Evolutionary conservation across 2,797 vertebrate species (phyloP), one percentile per base, ranked within the genome.

Genomic region (Sebastes vulpes): DNA sequence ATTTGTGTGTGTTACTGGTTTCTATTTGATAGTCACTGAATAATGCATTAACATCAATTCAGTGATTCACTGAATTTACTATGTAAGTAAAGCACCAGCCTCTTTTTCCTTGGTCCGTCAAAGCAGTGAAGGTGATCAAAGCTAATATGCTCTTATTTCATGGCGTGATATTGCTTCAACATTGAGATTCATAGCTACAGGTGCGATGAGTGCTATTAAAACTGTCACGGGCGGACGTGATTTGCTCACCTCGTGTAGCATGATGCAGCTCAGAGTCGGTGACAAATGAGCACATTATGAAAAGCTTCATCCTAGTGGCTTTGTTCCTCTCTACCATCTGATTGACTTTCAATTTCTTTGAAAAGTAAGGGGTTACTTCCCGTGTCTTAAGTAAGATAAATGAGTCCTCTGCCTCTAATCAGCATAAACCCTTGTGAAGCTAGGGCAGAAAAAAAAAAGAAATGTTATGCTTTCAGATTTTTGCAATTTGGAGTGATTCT

Each of bases 231-330:
- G 35, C 59, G 32, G n/a, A 10, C n/a, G 35, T 71, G 86, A 69
- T 80, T 82, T 54, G 65, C 68, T 59, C 63, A 32, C 58, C 32
- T 72, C 26, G 0, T 66, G 74, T 67, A n/a, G 56, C 50, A 29
- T 46, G 3, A 66, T 75, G 71, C 75, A 60, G 58, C 67, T 6
- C 65, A 50, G 58, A 68, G 67, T 65, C 50, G 25, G 26, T 87
- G 89, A 92, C 84, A 79, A 84, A 93, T 77, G 83, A 86, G 77
- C 81, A 59, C 79, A 87, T 92, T 86, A 86, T 82, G 73, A 81
- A 77, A 81, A 65, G 59, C 83, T 79, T 81, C 61, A 69, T 85
- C 75, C 28, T 77, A 0, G 21, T 5, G 76, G 56, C 61, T 85
- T 58, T 77, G 76, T 75, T 83, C 84, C 68, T 77, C 52, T 79